Evolutionary conservation across 2,797 vertebrate species (phyloP).

Genomic region (Chrysocyon brachyurus): DNA sequence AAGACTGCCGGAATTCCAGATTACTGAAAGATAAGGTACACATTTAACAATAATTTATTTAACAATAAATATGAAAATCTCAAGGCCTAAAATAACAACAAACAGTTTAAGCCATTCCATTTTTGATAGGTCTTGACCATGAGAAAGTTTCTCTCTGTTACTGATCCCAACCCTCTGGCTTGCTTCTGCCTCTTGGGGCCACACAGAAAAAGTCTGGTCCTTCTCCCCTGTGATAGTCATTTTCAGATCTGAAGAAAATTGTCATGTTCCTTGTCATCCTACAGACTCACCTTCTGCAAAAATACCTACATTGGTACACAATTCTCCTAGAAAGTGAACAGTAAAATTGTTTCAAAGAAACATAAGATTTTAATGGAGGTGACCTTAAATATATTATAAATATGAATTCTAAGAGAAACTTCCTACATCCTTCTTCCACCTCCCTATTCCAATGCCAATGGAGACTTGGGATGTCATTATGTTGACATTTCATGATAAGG

Average conservation of each 20-base stretch:
- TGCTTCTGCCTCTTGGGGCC: neutral
- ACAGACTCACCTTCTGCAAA: neutral
- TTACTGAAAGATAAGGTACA: neutral
- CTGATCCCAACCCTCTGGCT: neutral
- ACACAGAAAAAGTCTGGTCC: neutral
- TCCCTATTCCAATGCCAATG: neutral
- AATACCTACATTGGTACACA: neutral
- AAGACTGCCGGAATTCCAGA: neutral
- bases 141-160: neutral
- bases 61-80: neutral
- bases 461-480: slow-evolving; percentile 11
- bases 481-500: slow-evolving; percentile 61
- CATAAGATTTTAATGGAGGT: neutral
- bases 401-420: neutral
- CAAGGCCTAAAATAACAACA: slow-evolving; percentile 24
- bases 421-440: slow-evolving; percentile 4
- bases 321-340: neutral
- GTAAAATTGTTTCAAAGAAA: neutral
- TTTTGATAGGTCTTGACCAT: neutral
- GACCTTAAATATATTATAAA: slow-evolving; percentile 19
- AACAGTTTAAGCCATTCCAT: neutral
- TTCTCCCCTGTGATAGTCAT: neutral
- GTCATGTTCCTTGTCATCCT: neutral
- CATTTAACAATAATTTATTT: neutral
- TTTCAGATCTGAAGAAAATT: neutral